Conservation (phyloP, 1,140 invertebrate species). For the Acromyrmex charruanus region DNA sequence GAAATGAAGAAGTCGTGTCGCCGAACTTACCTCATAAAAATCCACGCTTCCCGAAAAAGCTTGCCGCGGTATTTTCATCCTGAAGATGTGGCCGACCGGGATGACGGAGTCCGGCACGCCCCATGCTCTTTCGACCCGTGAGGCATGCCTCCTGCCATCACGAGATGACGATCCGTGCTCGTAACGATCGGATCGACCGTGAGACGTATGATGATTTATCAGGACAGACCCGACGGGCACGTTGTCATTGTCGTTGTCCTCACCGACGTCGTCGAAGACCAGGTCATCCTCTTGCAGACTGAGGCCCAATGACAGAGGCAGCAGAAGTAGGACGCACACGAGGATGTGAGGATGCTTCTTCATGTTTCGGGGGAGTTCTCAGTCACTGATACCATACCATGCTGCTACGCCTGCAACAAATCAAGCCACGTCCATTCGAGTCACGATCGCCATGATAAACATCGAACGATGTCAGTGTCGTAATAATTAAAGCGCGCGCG, state of each 20-base stretch:
- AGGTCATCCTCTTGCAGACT: slow-evolving; percentile 83
- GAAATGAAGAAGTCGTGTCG: not conserved
- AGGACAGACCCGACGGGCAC: slow-evolving; percentile 23
- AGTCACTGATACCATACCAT: slow-evolving; percentile 82
- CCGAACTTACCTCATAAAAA: slow-evolving; percentile 84
- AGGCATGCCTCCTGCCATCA: slow-evolving; percentile 62
- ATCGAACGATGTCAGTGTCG: slow-evolving; percentile 35
- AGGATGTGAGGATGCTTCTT: slow-evolving; percentile 80
- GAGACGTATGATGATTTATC: slow-evolving; percentile 55
- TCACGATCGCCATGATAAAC: not conserved
- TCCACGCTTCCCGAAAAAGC: slow-evolving; percentile 84
- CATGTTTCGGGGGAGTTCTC: slow-evolving; percentile 77
- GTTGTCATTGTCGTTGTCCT: slow-evolving; percentile 66
- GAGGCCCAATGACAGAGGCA: slow-evolving; percentile 71
- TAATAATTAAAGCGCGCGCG: slow-evolving; percentile 27
- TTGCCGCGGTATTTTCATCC: slow-evolving; percentile 84
- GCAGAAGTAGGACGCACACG: slow-evolving; percentile 69
- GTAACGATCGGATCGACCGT: slow-evolving; percentile 23
- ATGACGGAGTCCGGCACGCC: slow-evolving; percentile 83
- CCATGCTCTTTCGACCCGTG: slow-evolving; percentile 79
- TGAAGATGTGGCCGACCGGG: slow-evolving; percentile 85
- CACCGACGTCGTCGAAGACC: slow-evolving; percentile 84
- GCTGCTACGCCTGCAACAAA: slow-evolving; percentile 78
- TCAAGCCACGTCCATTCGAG: not conserved
- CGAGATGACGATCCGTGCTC: slow-evolving; percentile 25